Evolutionary conservation across 2,888 invertebrate species (phyloP).

Genomic region (Deroplatys truncata): DNA sequence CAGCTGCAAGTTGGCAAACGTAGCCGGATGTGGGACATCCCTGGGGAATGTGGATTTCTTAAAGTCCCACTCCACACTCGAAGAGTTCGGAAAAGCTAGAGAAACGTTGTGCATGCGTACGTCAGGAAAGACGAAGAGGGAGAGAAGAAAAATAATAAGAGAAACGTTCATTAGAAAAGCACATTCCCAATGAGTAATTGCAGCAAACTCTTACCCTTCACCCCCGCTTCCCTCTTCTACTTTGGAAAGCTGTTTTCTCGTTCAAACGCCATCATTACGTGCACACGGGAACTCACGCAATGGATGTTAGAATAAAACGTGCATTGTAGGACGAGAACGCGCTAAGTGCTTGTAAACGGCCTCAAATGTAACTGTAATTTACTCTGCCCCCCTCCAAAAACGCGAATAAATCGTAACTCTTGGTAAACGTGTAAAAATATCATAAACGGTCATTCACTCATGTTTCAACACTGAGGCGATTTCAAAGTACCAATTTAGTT

Average conservation of each 20-base stretch:
- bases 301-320: neutral
- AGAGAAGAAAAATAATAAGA: neutral
- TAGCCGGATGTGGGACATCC: neutral
- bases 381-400: too few relatives aligned
- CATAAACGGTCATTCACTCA: too few relatives aligned
- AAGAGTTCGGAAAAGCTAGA: neutral
- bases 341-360: neutral
- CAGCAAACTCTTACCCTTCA: constrained; percentile 22
- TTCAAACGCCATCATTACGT: constrained; percentile 23
- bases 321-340: neutral
- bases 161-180: constrained; percentile 31
- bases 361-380: too few relatives aligned
- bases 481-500: too few relatives aligned
- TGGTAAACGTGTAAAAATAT: too few relatives aligned
- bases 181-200: constrained; percentile 32
- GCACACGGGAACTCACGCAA: neutral
- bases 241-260: constrained; percentile 30
- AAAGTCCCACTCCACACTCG: neutral
- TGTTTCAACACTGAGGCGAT: too few relatives aligned
- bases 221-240: constrained; percentile 5
- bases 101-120: neutral
- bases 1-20: neutral
- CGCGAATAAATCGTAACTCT: too few relatives aligned
- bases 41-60: neutral
- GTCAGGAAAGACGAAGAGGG: neutral